These are phyloP conservation scores for Nematopogon swammerdamellus DNA, from an alignment of 2,888 invertebrate species.

Conservation along the genomic window DNA sequence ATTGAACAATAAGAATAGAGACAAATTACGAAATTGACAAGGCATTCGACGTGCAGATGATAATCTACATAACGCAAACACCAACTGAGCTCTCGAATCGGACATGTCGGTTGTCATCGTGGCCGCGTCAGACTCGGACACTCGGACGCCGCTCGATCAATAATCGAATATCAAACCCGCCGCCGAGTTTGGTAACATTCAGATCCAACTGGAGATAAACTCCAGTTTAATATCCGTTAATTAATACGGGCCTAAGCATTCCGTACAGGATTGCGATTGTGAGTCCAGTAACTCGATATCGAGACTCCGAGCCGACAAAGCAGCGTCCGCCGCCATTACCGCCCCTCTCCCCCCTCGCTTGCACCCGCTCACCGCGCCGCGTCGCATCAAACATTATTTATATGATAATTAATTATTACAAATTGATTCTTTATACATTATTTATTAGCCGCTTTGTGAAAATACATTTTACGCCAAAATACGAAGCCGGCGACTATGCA, in stretches of 20 bases:
- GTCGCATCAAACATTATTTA: conserved; percentile 20
- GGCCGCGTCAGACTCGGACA: too few relatives aligned
- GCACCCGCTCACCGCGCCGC: too few relatives aligned
- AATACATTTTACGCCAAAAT: neutral
- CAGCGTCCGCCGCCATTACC: conserved; percentile 31
- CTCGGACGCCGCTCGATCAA: conserved; percentile 17
- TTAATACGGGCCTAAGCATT: conserved; percentile 49
- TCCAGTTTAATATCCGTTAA: conserved; percentile 54
- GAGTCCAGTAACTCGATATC: conserved; percentile 42
- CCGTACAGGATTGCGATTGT: conserved; percentile 43
- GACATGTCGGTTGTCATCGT: too few relatives aligned
- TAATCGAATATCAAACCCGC: conserved; percentile 34
- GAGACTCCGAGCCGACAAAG: conserved; percentile 38
- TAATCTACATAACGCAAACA: too few relatives aligned
- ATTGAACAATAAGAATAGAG: too few relatives aligned
- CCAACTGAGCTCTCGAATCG: too few relatives aligned
- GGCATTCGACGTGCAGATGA: too few relatives aligned
- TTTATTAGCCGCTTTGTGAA: conserved; percentile 25
- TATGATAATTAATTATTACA: conserved; percentile 53
- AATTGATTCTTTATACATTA: conserved; percentile 42
- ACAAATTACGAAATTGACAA: too few relatives aligned
- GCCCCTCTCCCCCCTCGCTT: conserved; percentile 14
- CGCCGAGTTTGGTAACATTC: conserved; percentile 50
- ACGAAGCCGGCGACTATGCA: neutral
- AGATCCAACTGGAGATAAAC: conserved; percentile 48